These are phyloP conservation scores for Acanthornis magna DNA, from an alignment of 2,797 vertebrate genomes.

Conservation along the genomic window DNA sequence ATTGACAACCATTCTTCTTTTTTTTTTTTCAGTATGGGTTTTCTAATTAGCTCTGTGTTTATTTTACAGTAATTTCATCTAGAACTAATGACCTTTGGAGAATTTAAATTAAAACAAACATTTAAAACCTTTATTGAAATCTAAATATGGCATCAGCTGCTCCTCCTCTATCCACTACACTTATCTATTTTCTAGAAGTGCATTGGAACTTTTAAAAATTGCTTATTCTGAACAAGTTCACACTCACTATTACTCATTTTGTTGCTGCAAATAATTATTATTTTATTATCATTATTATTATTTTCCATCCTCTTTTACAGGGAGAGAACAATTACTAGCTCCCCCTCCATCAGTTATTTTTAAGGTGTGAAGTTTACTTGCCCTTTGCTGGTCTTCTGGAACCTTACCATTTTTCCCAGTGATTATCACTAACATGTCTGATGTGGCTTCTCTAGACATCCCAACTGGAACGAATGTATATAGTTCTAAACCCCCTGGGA, in stretches of 20 bases:
- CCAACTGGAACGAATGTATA: not conserved
- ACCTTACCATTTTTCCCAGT: not conserved
- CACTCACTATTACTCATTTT: not conserved
- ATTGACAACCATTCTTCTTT: not conserved
- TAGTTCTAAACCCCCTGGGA: not conserved
- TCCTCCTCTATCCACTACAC: not conserved
- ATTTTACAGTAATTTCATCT: not conserved
- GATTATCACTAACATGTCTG: not conserved
- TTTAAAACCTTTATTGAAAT: not conserved
- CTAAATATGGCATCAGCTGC: not conserved
- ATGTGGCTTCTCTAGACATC: not conserved
- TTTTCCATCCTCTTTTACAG: not conserved
- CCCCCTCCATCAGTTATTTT: not conserved
- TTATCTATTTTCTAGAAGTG: not conserved
- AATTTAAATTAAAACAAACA: conserved; percentile 3
- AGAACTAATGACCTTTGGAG: not conserved
- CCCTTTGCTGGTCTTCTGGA: not conserved
- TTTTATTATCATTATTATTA: not conserved
- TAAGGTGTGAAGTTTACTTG: not conserved
- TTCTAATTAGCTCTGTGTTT: conserved; percentile 20
- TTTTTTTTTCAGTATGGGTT: not conserved
- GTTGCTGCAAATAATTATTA: not conserved
- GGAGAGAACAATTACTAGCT: not conserved
- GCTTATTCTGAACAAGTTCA: not conserved
- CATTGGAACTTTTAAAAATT: not conserved